phyloP scores from a whole-genome alignment of 2,113 vertebrate species.

The Lophotis ruficrista region DNA sequence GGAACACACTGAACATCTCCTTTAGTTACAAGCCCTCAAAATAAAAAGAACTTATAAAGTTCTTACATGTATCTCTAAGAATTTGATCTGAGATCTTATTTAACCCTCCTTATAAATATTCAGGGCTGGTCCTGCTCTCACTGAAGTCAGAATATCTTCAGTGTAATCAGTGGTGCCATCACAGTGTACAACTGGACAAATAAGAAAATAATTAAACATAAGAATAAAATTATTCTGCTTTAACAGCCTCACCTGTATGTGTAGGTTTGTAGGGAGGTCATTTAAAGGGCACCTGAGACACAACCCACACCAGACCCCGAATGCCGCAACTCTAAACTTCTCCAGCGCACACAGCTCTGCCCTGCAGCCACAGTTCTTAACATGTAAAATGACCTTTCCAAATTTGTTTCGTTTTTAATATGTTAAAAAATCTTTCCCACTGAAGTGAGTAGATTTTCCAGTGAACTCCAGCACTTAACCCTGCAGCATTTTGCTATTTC shows the following conservation, averaged over 20 bases:
- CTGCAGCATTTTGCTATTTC: slow-evolving; percentile 58
- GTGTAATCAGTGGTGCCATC: not conserved
- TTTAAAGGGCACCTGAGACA: not conserved
- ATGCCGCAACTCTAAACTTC: not conserved
- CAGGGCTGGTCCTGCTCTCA: not conserved
- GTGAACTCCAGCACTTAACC: slow-evolving; percentile 45
- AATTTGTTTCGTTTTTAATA: slow-evolving; percentile 26
- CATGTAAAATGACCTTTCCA: slow-evolving; percentile 41
- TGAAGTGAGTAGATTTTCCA: slow-evolving; percentile 42
- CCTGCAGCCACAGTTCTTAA: not conserved
- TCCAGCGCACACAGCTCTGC: not conserved
- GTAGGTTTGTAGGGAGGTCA: not conserved
- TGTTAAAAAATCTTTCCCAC: slow-evolving; percentile 30
- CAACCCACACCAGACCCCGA: not conserved
- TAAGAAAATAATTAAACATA: not conserved
- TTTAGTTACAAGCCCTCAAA: slow-evolving; percentile 23
- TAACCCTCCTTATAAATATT: not conserved
- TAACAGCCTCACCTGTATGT: not conserved
- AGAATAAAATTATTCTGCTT: not conserved
- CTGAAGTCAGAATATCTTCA: not conserved
- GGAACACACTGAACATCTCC: slow-evolving; percentile 52
- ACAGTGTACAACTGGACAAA: not conserved
- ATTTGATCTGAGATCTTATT: slow-evolving; percentile 1
- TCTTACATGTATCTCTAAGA: slow-evolving; percentile 5
- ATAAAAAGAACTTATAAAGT: slow-evolving; percentile 1